phyloP scores from a whole-genome alignment of 1,140 invertebrate species.

The Cydia amplana region DNA sequence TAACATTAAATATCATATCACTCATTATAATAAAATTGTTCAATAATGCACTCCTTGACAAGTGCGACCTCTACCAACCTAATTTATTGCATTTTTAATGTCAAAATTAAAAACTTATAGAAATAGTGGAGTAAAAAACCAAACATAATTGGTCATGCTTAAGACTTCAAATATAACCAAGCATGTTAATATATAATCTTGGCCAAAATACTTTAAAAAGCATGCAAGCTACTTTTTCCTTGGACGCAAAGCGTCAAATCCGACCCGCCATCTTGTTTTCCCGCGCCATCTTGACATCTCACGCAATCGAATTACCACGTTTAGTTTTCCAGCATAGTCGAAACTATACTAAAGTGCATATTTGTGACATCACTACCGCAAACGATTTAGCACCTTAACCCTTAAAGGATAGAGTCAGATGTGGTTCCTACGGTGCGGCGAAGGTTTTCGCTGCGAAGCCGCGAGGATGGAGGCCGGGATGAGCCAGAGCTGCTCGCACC shows the following conservation, averaged over 20 bases:
- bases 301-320: neutral
- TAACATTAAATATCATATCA: conserved; percentile 53
- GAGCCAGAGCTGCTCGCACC: conserved; percentile 87
- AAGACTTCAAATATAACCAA: neutral
- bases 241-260: neutral
- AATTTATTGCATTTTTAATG: neutral
- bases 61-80: conserved; percentile 7
- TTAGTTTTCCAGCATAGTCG: neutral
- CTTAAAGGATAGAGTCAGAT: conserved; percentile 50
- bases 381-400: neutral
- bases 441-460: conserved; percentile 64
- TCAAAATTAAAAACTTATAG: neutral
- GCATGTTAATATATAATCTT: neutral
- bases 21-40: conserved; percentile 48
- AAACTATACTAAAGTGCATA: neutral
- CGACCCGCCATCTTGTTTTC: neutral
- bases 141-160: conserved; percentile 22
- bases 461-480: conserved; percentile 82
- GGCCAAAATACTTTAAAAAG: neutral
- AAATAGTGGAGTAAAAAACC: conserved; percentile 22
- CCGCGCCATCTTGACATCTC: neutral
- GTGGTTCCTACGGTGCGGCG: conserved; percentile 56
- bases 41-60: conserved; percentile 58
- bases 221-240: neutral
- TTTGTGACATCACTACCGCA: neutral